Percentiles rank a stretch among this genome's conserved stretches.
Evolutionary conservation across 1,140 invertebrate species (phyloP).

Genomic region (Drosophila chauvacae): DNA sequence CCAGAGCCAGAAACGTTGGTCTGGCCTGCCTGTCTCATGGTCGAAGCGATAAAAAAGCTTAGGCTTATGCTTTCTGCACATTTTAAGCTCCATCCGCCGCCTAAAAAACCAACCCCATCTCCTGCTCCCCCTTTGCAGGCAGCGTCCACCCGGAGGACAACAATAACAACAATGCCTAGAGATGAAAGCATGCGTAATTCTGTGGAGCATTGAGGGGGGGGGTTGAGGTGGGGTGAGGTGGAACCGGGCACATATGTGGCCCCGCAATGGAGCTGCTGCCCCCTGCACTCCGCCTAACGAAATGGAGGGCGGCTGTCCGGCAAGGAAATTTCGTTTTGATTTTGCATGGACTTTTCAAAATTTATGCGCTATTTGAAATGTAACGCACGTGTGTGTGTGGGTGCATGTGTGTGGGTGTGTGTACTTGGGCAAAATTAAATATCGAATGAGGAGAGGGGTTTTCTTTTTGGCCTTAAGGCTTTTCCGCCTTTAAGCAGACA

Average conservation of each 20-base stretch:
- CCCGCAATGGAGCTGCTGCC: conserved; percentile 4
- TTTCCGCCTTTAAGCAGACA: conserved; percentile 4
- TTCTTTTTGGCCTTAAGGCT: conserved; percentile 13
- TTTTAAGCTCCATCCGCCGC: conserved; percentile 52
- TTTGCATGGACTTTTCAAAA: conserved; percentile 73
- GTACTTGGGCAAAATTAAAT: conserved; percentile 42
- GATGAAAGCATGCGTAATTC: conserved; percentile 72
- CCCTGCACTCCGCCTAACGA: neutral
- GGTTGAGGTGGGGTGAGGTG: neutral
- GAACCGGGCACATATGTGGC: conserved; percentile 60
- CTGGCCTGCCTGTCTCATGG: conserved; percentile 63
- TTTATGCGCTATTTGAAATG: conserved; percentile 74
- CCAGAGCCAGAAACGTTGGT: conserved; percentile 9
- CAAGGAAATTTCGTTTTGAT: conserved; percentile 73
- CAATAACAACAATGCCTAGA: conserved; percentile 63
- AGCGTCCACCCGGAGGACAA: conserved; percentile 15
- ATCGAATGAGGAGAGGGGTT: conserved; percentile 2
- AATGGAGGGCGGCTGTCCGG: conserved; percentile 59
- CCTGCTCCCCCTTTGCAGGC: neutral
- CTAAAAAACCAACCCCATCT: neutral
- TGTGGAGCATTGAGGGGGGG: conserved; percentile 1
- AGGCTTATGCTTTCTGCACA: conserved; percentile 80
- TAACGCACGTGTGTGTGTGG: conserved; percentile 57
- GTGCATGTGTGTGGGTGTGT: conserved; percentile 35
- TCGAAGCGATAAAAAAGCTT: conserved; percentile 80